Base-by-base conservation (phyloP, 2,797 vertebrate genomes). In the Lates japonicus region DNA sequence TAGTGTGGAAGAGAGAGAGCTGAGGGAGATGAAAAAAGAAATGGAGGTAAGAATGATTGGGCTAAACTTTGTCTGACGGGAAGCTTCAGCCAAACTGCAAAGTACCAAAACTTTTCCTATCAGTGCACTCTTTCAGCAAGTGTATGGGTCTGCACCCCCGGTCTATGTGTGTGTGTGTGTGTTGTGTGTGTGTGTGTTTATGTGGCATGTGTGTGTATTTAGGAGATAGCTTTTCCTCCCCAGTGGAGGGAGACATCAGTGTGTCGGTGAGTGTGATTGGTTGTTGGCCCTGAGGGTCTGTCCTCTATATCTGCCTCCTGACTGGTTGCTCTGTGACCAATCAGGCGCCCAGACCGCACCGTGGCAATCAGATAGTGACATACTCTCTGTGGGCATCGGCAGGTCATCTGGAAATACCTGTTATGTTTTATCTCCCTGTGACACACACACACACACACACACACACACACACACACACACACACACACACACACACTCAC, bases 381-480 rank as follows among this genome's bases (percentile, higher is more conserved):
- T 74, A 54, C 85, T 88, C n/a, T 92, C 87, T n/a, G n/a, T n/a
- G 90, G 93, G 91, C 89, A 93, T 95, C 91, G 37, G 78, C 91
- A 85, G 92, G 94, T 95, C 93, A 95, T 94, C 93, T 93, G 88
- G 90, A 94, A 93, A 92, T 92, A 88, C 93, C 87, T 85, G 71
- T 85, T 90, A 85, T 89, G 90, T 88, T 92, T 93, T 93, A 91
- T 93, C 91, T 93, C 71, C 11, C 52, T 14, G 68, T 83, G 70
- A 77, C 89, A 86, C 84, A 84, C 82, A 75, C 74, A 37, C 25
- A 31, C 42, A n/a, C 63, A 52, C 70, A 62, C 62, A 49, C 57
- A 44, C 55, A 20, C 73, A 54, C 79, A 75, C 80, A 81, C 78
- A 71, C n/a, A n/a, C n/a, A n/a, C n/a, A n/a, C n/a, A n/a, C n/a